A percentile compares a stretch with the other conserved stretches of the same genome.
Conservation (phyloP, 2,113 vertebrate genomes). For the Harpagus bidentatus region DNA sequence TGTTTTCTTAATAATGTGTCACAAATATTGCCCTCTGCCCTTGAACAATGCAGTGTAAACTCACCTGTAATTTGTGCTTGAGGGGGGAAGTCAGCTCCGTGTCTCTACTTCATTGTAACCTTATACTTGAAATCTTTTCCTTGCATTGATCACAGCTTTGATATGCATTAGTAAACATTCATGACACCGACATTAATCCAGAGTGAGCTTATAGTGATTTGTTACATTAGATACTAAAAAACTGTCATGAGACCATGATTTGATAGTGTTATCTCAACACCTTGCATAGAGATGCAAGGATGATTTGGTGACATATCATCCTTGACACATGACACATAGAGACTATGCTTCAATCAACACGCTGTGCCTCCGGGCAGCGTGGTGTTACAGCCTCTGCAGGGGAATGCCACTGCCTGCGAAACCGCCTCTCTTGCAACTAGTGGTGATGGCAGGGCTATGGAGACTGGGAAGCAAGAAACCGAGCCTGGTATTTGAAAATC, state of each 20-base stretch:
- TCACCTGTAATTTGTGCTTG: not conserved
- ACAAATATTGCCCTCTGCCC: not conserved
- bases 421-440: not conserved
- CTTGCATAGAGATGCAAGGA: constrained; percentile 32
- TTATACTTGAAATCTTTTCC: not conserved
- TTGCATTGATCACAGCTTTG: not conserved
- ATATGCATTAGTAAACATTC: not conserved
- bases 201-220: not conserved
- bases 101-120: not conserved
- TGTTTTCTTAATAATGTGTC: not conserved
- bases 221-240: not conserved
- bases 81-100: not conserved
- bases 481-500: not conserved
- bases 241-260: not conserved
- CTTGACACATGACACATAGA: constrained; percentile 68
- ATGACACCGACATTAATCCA: not conserved
- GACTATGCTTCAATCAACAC: constrained; percentile 64
- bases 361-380: not conserved
- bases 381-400: not conserved
- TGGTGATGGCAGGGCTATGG: not conserved
- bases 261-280: constrained; percentile 24
- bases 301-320: constrained; percentile 65
- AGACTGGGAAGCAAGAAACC: not conserved
- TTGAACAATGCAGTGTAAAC: not conserved
- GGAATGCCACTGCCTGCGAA: not conserved